Conservation (phyloP, 1,140 invertebrate genomes). For the Hyles vespertilio region DNA sequence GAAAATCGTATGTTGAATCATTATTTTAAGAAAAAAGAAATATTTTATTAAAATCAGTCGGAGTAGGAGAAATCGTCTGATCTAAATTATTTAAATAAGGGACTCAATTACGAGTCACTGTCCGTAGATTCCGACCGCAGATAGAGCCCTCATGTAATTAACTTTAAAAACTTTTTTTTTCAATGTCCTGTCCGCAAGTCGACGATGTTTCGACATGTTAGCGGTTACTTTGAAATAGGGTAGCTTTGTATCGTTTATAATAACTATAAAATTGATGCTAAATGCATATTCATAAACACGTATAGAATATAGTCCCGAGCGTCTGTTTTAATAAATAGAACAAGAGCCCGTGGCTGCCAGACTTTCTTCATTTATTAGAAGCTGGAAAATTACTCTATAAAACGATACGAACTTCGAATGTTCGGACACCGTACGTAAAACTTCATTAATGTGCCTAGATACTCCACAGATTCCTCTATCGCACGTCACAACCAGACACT, state of each 20-base stretch:
- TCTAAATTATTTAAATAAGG: conserved; percentile 50
- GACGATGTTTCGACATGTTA: conserved; percentile 34
- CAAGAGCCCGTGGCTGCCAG: too few relatives aligned
- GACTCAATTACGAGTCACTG: conserved; percentile 40
- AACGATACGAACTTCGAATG: too few relatives aligned
- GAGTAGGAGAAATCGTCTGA: conserved; percentile 12
- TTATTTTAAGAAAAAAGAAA: not conserved
- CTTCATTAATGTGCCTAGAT: too few relatives aligned
- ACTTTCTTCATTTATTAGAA: too few relatives aligned
- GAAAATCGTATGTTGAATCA: too few relatives aligned
- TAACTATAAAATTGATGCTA: conserved; percentile 33
- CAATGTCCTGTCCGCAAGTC: conserved; percentile 1
- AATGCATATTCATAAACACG: not conserved
- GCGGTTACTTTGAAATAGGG: conserved; percentile 29
- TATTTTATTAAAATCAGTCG: conserved; percentile 20
- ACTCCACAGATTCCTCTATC: too few relatives aligned
- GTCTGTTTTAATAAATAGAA: not conserved
- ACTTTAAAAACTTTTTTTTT: conserved; percentile 32
- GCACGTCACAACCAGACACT: too few relatives aligned
- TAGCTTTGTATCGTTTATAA: conserved; percentile 27
- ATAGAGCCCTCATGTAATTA: conserved; percentile 55
- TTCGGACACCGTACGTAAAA: too few relatives aligned
- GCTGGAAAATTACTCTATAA: too few relatives aligned
- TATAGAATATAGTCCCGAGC: too few relatives aligned
- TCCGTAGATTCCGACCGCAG: conserved; percentile 31